Evolutionary conservation across 2,888 invertebrate genomes (phyloP), one percentile per base, ranked within the genome.

Genomic region (Drosophila ezoana): DNA sequence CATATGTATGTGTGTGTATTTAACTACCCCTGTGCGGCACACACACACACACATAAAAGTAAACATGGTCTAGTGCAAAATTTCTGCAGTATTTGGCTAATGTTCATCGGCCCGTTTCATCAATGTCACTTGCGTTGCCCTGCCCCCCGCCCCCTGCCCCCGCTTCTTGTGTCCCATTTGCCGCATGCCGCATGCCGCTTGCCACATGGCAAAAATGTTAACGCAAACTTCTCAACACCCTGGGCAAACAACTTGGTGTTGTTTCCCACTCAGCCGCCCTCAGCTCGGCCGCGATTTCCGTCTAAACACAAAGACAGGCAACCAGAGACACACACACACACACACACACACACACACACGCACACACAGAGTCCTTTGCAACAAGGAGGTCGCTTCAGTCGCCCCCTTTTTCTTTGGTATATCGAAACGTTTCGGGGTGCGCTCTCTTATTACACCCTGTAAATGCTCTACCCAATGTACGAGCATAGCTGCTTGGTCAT

Each of bases 41-140:
- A 28, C 28, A 28, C 28, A 28, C 2, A 28, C 28, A 28, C 28
- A 23, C 23, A 23, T 8, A 49, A 28, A 49, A 18, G 35, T 43
- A 44, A 32, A 32, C 32, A 8, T 35, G 23, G 60, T 56, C 49
- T 62, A 60, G 81, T 80, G 79, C 72, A 52, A 77, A 84, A 67
- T 81, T 73, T 81, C 56, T 72, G 72, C 74, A 83, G 74, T 78
- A 81, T 80, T 80, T 81, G 75, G 84, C 84, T 80, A 84, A 83
- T 83, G 80, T 80, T 78, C 81, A 75, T 66, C 57, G 81, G 84
- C 72, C 63, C 84, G 79, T 75, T 84, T 84, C 83, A 79, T 79
- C 79, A 79, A 79, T 83, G 79, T 79, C 83, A 74, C 66, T 76
- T 70, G 57, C 40, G 28, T 40, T 38, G 51, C 32, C 10, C 4